Evolutionary conservation across 1,140 invertebrate genomes (phyloP), one percentile per base, ranked within the genome.

Genomic region (Hermetia illucens): DNA sequence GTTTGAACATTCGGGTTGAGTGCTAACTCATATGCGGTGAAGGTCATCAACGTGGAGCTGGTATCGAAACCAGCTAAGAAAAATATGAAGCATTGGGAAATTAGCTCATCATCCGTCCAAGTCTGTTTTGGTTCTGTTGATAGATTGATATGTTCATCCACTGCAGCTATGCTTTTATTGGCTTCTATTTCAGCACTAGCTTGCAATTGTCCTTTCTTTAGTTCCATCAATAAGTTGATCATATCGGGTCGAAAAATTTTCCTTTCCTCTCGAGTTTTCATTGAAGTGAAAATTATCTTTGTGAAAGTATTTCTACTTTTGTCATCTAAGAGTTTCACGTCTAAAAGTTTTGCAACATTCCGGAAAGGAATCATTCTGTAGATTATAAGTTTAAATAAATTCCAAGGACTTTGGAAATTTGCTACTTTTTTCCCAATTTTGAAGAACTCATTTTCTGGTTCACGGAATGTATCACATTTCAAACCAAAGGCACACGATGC

Each of bases 51-150:
- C 1, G 47, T 49, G 0, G 65, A 54, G 1, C 66, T 0, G 70
- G 56, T 67, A 15, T 70, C 67, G 33, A 65, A 70, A 1, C 68
- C 68, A 18, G 67, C 69, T 4, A 57, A 41, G 22, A 70, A 67
- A 45, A 71, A 71, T 15, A 62, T 45, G 18, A 69, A 65, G 0
- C 63, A 64, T 44, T 71, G 67, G 0, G 56, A 45, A 0, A 54
- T 56, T 8, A 69, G 48, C 21, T 69, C 64, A 2, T 52, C 51
- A 21, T 47, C 41, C 1, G 51, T 48, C 51, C 62, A 55, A 34
- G 21, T 19, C 13, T 19, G 44, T 50, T 2, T 33, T 25, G 22
- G 31, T 24, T 21, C 27, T 21, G 5, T 30, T 20, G 5, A n/a
- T n/a, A n/a, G n/a, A n/a, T n/a, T n/a, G n/a, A n/a, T n/a, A n/a